Conservation (phyloP, 1,140 invertebrate genomes). For the Meloidogyne exigua region DNA sequence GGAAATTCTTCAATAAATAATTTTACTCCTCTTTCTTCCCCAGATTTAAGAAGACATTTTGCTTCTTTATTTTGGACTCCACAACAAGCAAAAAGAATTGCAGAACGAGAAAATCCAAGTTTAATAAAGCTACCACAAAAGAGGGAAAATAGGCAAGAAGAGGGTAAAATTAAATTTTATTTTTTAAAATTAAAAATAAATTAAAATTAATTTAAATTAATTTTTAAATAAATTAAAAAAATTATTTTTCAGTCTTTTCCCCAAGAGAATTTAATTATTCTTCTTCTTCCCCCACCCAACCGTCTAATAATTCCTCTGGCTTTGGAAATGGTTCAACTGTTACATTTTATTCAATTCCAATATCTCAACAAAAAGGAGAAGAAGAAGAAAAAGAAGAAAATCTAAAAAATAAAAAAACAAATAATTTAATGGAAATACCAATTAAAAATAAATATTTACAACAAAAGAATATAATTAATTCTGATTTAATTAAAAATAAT, state of each 20-base stretch:
- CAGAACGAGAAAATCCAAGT: conserved; percentile 6
- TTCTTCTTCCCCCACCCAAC: background rate
- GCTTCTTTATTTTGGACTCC: conserved; percentile 22
- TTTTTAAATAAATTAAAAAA: background rate
- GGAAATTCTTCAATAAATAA: background rate
- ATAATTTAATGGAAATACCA: background rate
- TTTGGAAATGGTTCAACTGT: conserved; percentile 14
- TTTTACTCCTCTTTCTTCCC: background rate
- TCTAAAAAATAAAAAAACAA: background rate
- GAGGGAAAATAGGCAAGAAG: background rate
- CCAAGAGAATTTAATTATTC: background rate
- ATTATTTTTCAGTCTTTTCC: background rate
- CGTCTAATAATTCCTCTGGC: background rate
- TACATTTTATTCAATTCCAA: conserved; percentile 24
- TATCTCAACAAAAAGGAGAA: background rate
- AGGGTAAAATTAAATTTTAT: background rate
- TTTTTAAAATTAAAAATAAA: too few relatives aligned
- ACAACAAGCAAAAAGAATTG: conserved; percentile 21
- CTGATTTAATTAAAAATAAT: too few relatives aligned
- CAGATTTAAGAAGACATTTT: conserved; percentile 17
- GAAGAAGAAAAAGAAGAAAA: background rate
- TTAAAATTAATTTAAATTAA: too few relatives aligned
- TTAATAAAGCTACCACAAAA: background rate
- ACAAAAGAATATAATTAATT: background rate
- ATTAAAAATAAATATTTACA: background rate